Conservation (phyloP, 92 coral and sea anemone species). For the Chrysogorgia sp. region DNA sequence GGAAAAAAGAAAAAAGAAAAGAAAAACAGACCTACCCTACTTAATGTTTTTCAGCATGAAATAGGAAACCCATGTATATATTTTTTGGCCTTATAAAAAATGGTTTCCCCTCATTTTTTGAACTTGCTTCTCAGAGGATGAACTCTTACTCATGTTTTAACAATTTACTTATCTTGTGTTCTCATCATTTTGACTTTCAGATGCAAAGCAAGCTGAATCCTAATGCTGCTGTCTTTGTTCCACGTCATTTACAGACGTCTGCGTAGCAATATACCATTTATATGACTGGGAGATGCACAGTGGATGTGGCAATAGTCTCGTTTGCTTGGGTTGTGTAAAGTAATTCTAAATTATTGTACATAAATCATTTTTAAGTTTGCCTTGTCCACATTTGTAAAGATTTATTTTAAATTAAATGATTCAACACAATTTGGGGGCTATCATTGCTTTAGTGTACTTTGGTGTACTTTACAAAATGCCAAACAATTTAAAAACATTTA, state of each 20-base stretch:
- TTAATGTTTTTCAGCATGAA: too few relatives aligned
- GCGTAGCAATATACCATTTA: conserved; percentile 58
- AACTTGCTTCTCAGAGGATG: too few relatives aligned
- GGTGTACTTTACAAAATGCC: too few relatives aligned
- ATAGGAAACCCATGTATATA: too few relatives aligned
- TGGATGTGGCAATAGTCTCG: conserved; percentile 63
- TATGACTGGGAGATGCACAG: conserved; percentile 40
- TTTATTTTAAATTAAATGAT: conserved; percentile 48
- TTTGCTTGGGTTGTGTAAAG: conserved; percentile 54
- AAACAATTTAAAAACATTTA: too few relatives aligned
- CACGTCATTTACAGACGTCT: conserved; percentile 60
- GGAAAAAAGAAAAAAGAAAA: too few relatives aligned
- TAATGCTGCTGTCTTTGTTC: conserved; percentile 95
- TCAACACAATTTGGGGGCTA: neutral
- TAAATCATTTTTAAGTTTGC: conserved; percentile 62
- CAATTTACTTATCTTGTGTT: conserved; percentile 16
- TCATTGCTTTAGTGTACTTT: neutral
- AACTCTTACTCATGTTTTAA: conserved; percentile 9
- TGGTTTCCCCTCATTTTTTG: conserved; percentile 43
- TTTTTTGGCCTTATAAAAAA: too few relatives aligned
- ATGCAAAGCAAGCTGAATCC: conserved; percentile 87
- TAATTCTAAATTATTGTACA: conserved; percentile 65
- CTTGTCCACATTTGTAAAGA: conserved; percentile 71
- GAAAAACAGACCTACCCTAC: too few relatives aligned
- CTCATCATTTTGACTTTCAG: conserved; percentile 18